These are phyloP conservation scores for Meiosimyza platycephala DNA, from an alignment of 2,888 invertebrate genomes.

Conservation along the genomic window DNA sequence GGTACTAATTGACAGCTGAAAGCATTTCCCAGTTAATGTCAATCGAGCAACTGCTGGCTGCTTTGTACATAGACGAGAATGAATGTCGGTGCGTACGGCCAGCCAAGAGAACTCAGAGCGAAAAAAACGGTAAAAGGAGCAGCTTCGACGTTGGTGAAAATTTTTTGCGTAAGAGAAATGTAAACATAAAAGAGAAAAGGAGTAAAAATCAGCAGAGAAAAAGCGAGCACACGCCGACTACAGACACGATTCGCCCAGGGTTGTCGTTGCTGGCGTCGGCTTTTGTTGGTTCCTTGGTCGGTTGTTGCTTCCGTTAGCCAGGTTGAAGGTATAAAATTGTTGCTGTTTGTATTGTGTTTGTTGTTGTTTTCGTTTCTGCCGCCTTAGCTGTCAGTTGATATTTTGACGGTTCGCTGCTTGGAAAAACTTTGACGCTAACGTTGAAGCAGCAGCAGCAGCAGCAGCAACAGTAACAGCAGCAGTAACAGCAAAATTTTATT, in stretches of 20 bases:
- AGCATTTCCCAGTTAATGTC: conserved; percentile 16
- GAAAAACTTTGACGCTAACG: neutral
- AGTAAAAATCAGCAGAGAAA: neutral
- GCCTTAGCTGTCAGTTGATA: conserved; percentile 1
- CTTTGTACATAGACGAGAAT: neutral
- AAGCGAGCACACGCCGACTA: neutral
- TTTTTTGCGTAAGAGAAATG: neutral
- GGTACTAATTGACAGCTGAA: conserved; percentile 18
- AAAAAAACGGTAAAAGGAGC: conserved; percentile 14
- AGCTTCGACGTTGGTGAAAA: conserved; percentile 1
- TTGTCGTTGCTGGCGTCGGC: conserved; percentile 19
- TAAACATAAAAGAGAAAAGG: neutral
- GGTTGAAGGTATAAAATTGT: conserved; percentile 15
- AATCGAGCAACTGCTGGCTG: conserved; percentile 5
- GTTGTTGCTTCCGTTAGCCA: conserved; percentile 16
- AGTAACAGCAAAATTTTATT: conserved; percentile 12
- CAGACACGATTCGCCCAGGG: conserved; percentile 29
- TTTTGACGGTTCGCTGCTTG: conserved; percentile 31
- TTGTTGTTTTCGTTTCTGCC: conserved; percentile 19
- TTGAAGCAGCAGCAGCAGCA: neutral
- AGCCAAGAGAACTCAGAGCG: too few relatives aligned
- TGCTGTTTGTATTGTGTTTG: neutral
- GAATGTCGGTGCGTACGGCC: too few relatives aligned
- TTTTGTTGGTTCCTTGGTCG: neutral
- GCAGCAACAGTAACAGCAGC: neutral